These are phyloP conservation scores for Geophilus truncorum DNA, from an alignment of 2,888 invertebrate genomes.

Conservation along the genomic window DNA sequence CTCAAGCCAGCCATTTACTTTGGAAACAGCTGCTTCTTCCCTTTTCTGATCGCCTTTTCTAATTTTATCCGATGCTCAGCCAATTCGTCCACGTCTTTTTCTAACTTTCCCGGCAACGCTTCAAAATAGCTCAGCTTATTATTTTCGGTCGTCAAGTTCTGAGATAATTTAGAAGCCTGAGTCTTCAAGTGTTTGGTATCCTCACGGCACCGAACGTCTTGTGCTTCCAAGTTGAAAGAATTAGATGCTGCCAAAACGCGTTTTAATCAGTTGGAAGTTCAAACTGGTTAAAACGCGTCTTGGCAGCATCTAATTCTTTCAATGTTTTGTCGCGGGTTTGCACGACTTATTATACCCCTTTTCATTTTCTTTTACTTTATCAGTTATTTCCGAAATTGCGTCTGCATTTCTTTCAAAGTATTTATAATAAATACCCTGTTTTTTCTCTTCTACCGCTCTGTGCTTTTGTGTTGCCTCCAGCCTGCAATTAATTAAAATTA, in stretches of 20 bases:
- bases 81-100: slow-evolving; percentile 59
- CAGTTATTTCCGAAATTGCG: slow-evolving; percentile 56
- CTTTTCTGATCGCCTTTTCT: slow-evolving; percentile 56
- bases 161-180: slow-evolving; percentile 67
- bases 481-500: no score
- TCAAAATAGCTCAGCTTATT: slow-evolving; percentile 59
- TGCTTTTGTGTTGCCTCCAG: background rate
- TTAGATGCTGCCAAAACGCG: slow-evolving; percentile 42
- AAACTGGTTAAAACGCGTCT: slow-evolving; percentile 39
- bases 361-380: slow-evolving; percentile 66
- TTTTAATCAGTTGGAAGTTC: slow-evolving; percentile 39
- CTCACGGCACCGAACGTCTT: slow-evolving; percentile 54
- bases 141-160: slow-evolving; percentile 41
- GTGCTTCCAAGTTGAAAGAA: slow-evolving; percentile 45
- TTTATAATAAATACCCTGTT: background rate
- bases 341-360: slow-evolving; percentile 38
- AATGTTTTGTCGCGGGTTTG: background rate
- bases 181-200: slow-evolving; percentile 61
- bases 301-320: slow-evolving; percentile 41
- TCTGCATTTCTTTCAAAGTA: background rate
- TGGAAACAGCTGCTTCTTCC: slow-evolving; percentile 51
- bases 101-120: slow-evolving; percentile 67
- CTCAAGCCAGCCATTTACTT: slow-evolving; percentile 61
- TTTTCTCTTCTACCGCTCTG: background rate
- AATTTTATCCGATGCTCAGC: slow-evolving; percentile 53